Percentiles rank a stretch among this genome's conserved stretches.
phyloP scores from a whole-genome alignment of 2,797 vertebrate species.

The Serranus cabrilla region DNA sequence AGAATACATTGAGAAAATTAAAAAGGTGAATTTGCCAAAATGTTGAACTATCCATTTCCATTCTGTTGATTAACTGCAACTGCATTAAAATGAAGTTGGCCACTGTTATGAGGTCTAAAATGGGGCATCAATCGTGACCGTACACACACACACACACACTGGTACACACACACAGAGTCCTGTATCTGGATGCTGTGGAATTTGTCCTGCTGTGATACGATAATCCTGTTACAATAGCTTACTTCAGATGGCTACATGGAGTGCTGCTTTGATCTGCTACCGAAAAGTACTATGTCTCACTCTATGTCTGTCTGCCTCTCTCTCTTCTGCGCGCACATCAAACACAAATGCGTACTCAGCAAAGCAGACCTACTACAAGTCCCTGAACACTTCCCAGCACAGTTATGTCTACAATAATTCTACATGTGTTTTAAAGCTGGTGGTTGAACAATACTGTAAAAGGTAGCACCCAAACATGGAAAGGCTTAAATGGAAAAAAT shows the following conservation, averaged over 20 bases:
- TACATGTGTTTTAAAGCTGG: conserved; percentile 5
- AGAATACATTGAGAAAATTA: no score
- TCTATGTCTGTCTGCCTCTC: conserved; percentile 13
- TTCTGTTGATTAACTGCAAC: no score
- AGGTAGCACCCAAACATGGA: not conserved
- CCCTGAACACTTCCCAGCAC: conserved; percentile 13
- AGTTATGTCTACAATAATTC: conserved; percentile 39
- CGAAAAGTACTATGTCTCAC: conserved; percentile 52
- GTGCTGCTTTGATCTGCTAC: conserved; percentile 69
- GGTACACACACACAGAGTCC: not conserved
- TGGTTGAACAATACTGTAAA: conserved; percentile 4
- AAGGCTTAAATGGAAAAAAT: not conserved
- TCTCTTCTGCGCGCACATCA: conserved; percentile 13
- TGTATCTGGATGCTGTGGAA: conserved; percentile 61
- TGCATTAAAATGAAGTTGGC: conserved; percentile 5
- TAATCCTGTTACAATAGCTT: conserved; percentile 75
- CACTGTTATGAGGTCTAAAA: not conserved
- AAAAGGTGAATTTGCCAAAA: no score
- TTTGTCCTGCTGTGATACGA: conserved; percentile 69
- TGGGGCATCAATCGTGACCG: not conserved
- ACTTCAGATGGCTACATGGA: conserved; percentile 57
- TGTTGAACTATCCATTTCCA: no score
- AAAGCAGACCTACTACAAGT: conserved; percentile 13
- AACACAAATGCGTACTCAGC: not conserved
- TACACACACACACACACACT: not conserved